Percentiles rank a stretch among this genome's conserved stretches.
phyloP scores from a whole-genome alignment of 2,888 invertebrate genomes.

The Nudaria mundana region DNA sequence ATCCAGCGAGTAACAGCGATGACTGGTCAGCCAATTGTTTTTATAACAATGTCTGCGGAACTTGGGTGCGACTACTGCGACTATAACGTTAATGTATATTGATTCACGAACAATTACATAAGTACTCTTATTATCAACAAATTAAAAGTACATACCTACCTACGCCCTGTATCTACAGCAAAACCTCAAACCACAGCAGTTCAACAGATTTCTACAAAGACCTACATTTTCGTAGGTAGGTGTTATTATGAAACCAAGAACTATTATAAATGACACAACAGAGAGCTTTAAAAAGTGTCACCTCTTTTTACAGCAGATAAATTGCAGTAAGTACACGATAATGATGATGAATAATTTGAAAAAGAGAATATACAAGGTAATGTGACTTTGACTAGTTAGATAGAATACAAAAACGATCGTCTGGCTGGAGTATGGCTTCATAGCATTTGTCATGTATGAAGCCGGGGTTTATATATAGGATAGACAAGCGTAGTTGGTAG shows the following conservation, averaged over 20 bases:
- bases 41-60: conserved; percentile 35
- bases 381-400: conserved; percentile 17
- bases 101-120: conserved; percentile 5
- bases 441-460: conserved; percentile 40
- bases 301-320: conserved; percentile 13
- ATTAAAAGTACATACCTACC: too few species aligned
- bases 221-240: not conserved
- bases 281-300: conserved; percentile 17
- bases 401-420: conserved; percentile 30
- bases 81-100: conserved; percentile 13
- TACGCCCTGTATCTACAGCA: too few species aligned
- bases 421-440: conserved; percentile 24
- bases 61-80: too few species aligned
- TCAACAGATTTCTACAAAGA: too few species aligned
- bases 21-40: conserved; percentile 51
- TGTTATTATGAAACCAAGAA: conserved; percentile 1
- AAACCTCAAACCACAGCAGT: too few species aligned
- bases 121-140: conserved; percentile 9
- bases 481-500: conserved; percentile 42
- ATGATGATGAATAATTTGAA: too few species aligned
- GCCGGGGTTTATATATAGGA: too few species aligned
- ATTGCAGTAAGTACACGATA: too few species aligned
- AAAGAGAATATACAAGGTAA: too few species aligned
- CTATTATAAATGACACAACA: conserved; percentile 17
- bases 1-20: conserved; percentile 35